Evolutionary conservation across 2,797 vertebrate species (phyloP).

Genomic region (Callimico goeldii): DNA sequence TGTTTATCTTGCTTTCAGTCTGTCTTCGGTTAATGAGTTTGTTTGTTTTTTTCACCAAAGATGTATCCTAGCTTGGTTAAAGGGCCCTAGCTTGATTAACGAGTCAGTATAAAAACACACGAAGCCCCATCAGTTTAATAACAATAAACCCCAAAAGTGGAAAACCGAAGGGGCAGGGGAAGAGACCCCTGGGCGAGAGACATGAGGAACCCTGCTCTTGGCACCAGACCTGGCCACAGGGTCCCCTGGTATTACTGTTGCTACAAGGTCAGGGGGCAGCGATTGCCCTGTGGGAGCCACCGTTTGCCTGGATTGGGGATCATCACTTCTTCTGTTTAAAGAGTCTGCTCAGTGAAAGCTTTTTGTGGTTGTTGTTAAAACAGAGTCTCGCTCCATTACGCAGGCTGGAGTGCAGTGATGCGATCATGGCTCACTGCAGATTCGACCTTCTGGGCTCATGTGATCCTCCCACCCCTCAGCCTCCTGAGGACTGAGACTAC

Average conservation of each 20-base stretch:
- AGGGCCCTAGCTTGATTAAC: conserved; percentile 63
- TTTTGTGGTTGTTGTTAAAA: too few relatives aligned
- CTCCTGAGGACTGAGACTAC: background rate
- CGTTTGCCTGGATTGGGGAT: background rate
- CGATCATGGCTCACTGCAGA: background rate
- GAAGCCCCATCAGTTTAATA: too few relatives aligned
- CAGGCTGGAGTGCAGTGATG: background rate
- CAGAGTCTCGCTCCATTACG: too few relatives aligned
- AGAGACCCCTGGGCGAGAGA: conserved; percentile 57
- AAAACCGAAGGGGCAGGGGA: conserved; percentile 72
- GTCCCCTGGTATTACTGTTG: conserved; percentile 78
- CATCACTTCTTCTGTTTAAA: conserved; percentile 91
- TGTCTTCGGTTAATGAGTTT: too few relatives aligned
- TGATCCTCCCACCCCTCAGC: background rate
- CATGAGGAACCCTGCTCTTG: conserved; percentile 43
- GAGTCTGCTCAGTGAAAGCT: too few relatives aligned
- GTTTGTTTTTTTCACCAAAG: conserved; percentile 43
- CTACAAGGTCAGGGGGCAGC: conserved; percentile 62
- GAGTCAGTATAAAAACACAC: conserved; percentile 73
- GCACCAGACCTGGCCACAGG: conserved; percentile 71
- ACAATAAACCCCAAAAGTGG: background rate
- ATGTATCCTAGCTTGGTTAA: conserved; percentile 73
- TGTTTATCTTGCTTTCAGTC: too few relatives aligned
- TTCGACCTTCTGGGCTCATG: background rate
- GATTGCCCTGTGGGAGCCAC: conserved; percentile 72